These are phyloP conservation scores for Leptobrachium leishanense DNA, from an alignment of 2,113 vertebrate species.

Conservation along the genomic window DNA sequence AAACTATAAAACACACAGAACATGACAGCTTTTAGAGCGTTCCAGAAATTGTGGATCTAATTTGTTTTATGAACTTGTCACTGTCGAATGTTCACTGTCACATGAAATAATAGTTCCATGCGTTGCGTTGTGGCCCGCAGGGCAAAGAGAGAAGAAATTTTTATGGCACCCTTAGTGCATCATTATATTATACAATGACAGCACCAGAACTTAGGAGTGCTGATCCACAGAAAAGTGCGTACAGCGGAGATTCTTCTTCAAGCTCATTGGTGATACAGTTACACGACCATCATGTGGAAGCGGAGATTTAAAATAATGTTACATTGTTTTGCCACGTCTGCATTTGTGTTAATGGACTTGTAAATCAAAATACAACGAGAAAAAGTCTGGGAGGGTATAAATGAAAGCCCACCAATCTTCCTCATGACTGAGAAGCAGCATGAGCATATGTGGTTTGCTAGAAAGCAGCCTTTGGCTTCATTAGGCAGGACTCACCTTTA, in stretches of 20 bases:
- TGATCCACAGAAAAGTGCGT: not conserved
- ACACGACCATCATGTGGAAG: not conserved
- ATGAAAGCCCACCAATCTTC: too few species aligned
- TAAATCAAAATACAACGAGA: not conserved
- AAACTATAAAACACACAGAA: not conserved
- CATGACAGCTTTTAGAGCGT: not conserved
- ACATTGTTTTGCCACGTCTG: not conserved
- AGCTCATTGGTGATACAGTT: not conserved
- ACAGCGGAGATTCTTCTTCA: not conserved
- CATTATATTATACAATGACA: slow-evolving; percentile 15
- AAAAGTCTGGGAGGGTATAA: too few species aligned
- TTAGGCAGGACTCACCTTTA: too few species aligned
- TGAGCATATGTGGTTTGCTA: too few species aligned
- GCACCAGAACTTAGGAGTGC: not conserved
- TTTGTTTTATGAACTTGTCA: slow-evolving; percentile 36
- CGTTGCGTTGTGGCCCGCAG: slow-evolving; percentile 19
- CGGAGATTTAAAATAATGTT: not conserved
- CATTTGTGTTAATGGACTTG: not conserved
- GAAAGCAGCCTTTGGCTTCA: too few species aligned
- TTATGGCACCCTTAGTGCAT: slow-evolving; percentile 15
- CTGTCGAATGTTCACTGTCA: slow-evolving; percentile 28
- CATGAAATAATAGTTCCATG: slow-evolving; percentile 22
- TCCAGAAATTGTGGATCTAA: slow-evolving; percentile 12
- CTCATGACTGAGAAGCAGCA: too few species aligned
- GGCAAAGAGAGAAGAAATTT: slow-evolving; percentile 1